phyloP scores from a whole-genome alignment of 2,113 vertebrate species.

The Triplophysa rosa region DNA sequence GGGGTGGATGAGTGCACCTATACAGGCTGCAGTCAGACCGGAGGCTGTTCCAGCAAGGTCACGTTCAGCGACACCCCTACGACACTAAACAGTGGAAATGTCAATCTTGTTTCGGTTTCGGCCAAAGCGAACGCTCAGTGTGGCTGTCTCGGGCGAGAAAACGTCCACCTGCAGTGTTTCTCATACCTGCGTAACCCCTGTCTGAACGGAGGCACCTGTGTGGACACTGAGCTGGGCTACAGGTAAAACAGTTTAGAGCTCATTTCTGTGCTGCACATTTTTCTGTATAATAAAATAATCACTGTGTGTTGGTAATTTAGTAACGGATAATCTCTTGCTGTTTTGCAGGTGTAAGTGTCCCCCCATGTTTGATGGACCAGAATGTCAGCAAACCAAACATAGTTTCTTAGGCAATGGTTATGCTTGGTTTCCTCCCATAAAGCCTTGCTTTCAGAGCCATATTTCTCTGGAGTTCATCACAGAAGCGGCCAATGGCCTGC shows the following conservation, averaged over 20 bases:
- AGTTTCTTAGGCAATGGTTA: conserved; percentile 82
- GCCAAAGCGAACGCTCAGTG: conserved; percentile 70
- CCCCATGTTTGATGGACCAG: conserved; percentile 81
- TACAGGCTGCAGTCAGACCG: conserved; percentile 74
- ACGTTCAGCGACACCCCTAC: conserved; percentile 71
- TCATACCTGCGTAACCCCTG: conserved; percentile 79
- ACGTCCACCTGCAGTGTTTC: conserved; percentile 75
- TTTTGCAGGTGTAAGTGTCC: conserved; percentile 80
- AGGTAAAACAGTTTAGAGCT: conserved; percentile 66
- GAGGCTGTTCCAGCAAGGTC: conserved; percentile 75
- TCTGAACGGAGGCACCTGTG: conserved; percentile 82
- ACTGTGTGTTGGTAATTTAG: not conserved
- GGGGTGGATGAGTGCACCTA: conserved; percentile 79
- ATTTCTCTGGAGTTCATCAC: conserved; percentile 87
- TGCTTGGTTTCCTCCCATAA: conserved; percentile 86
- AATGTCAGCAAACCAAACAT: conserved; percentile 86
- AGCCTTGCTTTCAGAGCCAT: conserved; percentile 81
- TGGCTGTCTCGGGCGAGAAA: conserved; percentile 78
- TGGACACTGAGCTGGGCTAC: conserved; percentile 81
- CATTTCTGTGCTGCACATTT: not conserved
- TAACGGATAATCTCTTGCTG: not conserved
- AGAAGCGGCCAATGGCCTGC: conserved; percentile 76
- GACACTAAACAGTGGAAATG: conserved; percentile 69
- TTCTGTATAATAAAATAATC: not conserved
- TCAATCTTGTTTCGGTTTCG: conserved; percentile 79